Conservation (phyloP, 2,888 invertebrate species). For the Furcula furcula region DNA sequence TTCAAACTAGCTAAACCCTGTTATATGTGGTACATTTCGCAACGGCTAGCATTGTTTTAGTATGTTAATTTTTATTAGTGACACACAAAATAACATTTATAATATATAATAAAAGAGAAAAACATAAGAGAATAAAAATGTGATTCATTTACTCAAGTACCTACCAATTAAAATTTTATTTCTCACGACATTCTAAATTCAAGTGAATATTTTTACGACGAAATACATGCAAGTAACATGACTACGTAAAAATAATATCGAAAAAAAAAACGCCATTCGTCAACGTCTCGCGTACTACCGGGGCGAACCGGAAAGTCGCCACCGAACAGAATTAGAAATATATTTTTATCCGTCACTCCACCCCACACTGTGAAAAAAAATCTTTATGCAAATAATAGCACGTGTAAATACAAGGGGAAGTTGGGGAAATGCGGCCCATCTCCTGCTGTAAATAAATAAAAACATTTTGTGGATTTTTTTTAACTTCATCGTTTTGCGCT, state of each 20-base stretch:
- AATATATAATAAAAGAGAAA: too few relatives aligned
- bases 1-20: too few relatives aligned
- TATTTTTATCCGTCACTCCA: constrained; percentile 72
- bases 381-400: constrained; percentile 79
- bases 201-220: neutral
- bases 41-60: too few relatives aligned
- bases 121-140: too few relatives aligned
- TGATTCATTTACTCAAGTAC: neutral
- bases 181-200: neutral
- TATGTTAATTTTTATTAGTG: too few relatives aligned
- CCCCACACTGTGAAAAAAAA: constrained; percentile 65
- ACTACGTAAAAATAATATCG: constrained; percentile 47
- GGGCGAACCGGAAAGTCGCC: constrained; percentile 63
- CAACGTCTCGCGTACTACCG: constrained; percentile 60
- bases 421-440: constrained; percentile 40
- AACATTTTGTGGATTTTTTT: constrained; percentile 25
- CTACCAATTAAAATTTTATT: neutral
- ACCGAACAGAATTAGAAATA: constrained; percentile 76
- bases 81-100: too few relatives aligned
- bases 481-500: constrained; percentile 19
- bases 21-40: too few relatives aligned
- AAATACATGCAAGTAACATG: constrained; percentile 13
- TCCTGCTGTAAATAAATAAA: constrained; percentile 41
- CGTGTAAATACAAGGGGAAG: constrained; percentile 74
- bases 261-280: constrained; percentile 64